Evolutionary conservation across 2,113 vertebrate species (phyloP).

Genomic region (Ailurus styani): DNA sequence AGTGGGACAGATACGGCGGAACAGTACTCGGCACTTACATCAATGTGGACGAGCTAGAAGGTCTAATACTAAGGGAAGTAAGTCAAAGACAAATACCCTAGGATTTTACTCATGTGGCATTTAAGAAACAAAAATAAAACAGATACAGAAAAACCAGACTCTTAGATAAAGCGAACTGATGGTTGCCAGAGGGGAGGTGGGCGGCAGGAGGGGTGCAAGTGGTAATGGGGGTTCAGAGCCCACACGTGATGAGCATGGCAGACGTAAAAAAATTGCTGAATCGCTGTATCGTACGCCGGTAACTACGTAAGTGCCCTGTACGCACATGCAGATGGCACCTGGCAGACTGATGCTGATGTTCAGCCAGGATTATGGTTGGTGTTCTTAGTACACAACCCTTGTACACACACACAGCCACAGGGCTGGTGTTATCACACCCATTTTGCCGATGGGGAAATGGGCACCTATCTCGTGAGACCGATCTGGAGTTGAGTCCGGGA

Average conservation of each 20-base stretch:
- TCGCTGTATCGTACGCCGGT: background rate
- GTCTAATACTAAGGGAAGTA: background rate
- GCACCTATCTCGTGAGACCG: background rate
- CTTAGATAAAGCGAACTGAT: background rate
- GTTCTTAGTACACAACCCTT: background rate
- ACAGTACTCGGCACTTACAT: background rate
- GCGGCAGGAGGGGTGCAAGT: background rate
- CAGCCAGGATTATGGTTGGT: background rate
- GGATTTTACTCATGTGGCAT: background rate
- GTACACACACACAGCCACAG: background rate
- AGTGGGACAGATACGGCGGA: background rate
- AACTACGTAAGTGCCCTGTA: too few species aligned
- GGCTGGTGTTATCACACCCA: background rate
- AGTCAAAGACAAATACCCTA: background rate
- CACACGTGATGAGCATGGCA: background rate
- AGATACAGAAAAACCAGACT: background rate
- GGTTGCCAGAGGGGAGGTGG: background rate
- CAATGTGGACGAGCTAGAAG: background rate
- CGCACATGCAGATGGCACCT: fast-evolving
- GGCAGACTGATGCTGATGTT: background rate
- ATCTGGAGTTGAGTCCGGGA: background rate
- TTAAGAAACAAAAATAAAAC: background rate
- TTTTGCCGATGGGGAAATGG: background rate
- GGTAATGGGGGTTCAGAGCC: background rate
- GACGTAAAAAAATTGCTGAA: too few species aligned